Percentiles rank a stretch among this genome's conserved stretches.
Conservation (phyloP, 2,113 vertebrate genomes). For the Cygnus buccinator region DNA sequence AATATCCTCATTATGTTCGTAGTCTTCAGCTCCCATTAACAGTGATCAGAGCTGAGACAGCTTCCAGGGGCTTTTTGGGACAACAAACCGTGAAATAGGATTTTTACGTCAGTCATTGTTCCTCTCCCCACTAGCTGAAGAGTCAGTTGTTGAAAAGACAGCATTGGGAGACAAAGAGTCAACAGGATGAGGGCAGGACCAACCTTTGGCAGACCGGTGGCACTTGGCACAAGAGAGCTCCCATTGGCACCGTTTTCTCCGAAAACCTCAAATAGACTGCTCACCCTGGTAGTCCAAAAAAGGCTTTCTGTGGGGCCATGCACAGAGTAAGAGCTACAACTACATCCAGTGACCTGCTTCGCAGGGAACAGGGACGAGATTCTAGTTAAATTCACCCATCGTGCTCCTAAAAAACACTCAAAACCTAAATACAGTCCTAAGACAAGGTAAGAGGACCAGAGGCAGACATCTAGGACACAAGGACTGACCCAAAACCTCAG, state of each 20-base stretch:
- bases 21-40: slow-evolving; percentile 49
- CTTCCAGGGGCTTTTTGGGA: slow-evolving; percentile 58
- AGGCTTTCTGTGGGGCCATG: not conserved
- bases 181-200: slow-evolving; percentile 42
- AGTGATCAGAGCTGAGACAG: not conserved
- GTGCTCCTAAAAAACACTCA: not conserved
- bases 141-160: not conserved
- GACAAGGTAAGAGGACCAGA: not conserved
- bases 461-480: slow-evolving; percentile 21
- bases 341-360: not conserved
- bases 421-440: not conserved
- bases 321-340: not conserved
- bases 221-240: slow-evolving; percentile 47
- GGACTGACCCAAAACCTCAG: slow-evolving; percentile 41
- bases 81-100: slow-evolving; percentile 47
- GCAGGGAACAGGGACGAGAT: accelerated
- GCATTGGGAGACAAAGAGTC: not conserved
- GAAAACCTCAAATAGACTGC: slow-evolving; percentile 50
- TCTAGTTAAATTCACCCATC: not conserved
- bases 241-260: slow-evolving; percentile 34
- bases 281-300: slow-evolving; percentile 22
- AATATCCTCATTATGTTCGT: slow-evolving; percentile 47
- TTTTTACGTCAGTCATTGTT: slow-evolving; percentile 55
- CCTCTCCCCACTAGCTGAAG: not conserved
- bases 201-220: slow-evolving; percentile 41